These are phyloP conservation scores for Leptinotarsa haldemani DNA, from an alignment of 2,888 invertebrate genomes.

Conservation along the genomic window DNA sequence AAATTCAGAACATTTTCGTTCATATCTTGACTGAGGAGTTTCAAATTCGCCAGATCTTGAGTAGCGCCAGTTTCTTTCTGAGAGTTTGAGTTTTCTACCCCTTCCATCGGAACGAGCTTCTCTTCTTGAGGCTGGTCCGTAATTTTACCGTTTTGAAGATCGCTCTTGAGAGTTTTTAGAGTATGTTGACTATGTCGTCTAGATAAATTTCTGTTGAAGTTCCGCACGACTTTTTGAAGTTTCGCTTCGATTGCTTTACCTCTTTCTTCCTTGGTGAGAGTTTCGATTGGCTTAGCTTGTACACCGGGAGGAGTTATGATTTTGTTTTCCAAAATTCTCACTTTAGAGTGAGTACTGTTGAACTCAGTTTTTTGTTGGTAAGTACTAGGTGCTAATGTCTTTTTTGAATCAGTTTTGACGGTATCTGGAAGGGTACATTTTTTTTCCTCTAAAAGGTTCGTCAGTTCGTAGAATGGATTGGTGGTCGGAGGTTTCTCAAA, in stretches of 20 bases:
- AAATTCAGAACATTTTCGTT: constrained; percentile 10
- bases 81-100: background rate
- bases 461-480: constrained; percentile 22
- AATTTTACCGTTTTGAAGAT: background rate
- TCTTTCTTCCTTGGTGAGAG: constrained; percentile 36
- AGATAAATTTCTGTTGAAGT: constrained; percentile 32
- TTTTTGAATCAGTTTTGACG: background rate
- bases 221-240: constrained; percentile 32
- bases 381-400: background rate
- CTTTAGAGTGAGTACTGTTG: constrained; percentile 29
- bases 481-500: background rate
- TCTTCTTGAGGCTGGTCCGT: background rate
- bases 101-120: background rate
- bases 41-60: constrained; percentile 19
- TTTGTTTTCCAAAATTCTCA: constrained; percentile 34
- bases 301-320: background rate
- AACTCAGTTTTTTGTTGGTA: constrained; percentile 10
- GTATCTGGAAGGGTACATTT: background rate
- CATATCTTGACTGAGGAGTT: constrained; percentile 24
- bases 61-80: constrained; percentile 22
- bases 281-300: background rate
- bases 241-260: constrained; percentile 33
- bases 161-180: background rate
- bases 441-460: constrained; percentile 11
- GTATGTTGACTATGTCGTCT: constrained; percentile 19